These are phyloP conservation scores for Emys orbicularis DNA, from an alignment of 2,797 vertebrate species.

Conservation along the genomic window DNA sequence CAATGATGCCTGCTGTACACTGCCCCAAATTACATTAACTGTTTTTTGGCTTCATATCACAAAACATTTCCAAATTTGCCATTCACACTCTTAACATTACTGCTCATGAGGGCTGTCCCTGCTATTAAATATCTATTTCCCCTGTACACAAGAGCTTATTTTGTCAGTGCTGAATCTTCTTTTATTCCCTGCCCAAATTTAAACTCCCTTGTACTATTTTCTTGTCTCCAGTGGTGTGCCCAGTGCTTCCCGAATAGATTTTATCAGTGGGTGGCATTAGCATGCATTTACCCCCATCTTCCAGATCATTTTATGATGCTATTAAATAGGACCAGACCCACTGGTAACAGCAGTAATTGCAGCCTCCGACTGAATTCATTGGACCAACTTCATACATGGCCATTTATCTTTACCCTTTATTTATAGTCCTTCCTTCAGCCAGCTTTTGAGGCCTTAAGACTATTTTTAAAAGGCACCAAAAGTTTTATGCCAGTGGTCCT, in stretches of 20 bases:
- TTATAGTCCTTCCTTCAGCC: neutral
- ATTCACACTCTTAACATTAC: neutral
- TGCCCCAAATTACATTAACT: neutral
- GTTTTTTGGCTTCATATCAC: neutral
- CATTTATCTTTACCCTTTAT: neutral
- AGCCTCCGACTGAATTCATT: neutral
- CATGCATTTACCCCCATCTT: neutral
- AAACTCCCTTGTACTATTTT: neutral
- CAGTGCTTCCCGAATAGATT: neutral
- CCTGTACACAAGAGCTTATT: accelerated
- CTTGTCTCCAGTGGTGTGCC: neutral
- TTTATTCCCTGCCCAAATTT: neutral
- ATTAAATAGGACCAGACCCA: neutral
- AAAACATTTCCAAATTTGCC: neutral
- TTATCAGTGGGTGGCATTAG: neutral
- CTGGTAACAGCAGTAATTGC: neutral
- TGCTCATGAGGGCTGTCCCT: neutral
- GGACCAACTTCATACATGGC: neutral
- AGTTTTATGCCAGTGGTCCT: neutral
- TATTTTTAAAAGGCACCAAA: neutral
- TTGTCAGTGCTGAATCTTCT: neutral
- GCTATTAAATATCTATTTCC: neutral
- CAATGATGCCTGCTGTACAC: neutral
- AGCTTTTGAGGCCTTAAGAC: neutral
- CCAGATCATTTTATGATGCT: neutral